Percentiles rank a stretch among this genome's conserved stretches.
Conservation (phyloP, 2,888 invertebrate genomes). For the Pinctada fucata region DNA sequence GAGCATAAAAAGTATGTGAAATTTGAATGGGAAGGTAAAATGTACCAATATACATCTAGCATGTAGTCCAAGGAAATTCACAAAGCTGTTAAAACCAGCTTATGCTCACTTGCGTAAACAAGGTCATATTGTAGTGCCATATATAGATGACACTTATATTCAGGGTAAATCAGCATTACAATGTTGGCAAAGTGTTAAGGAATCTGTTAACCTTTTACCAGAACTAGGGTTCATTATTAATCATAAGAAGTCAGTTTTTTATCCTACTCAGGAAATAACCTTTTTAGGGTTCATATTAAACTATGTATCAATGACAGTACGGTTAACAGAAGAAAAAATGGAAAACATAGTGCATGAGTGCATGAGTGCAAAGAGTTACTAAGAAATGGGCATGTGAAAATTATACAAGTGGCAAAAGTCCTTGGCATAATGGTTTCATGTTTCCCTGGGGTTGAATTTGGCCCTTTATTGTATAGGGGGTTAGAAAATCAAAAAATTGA, state of each 20-base stretch:
- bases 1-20: constrained; percentile 34
- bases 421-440: constrained; percentile 6
- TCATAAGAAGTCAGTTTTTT: constrained; percentile 35
- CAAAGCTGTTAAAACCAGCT: constrained; percentile 37
- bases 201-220: constrained; percentile 19
- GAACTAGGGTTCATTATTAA: constrained; percentile 39
- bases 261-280: constrained; percentile 33
- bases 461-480: constrained; percentile 10
- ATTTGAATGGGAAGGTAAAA: constrained; percentile 38
- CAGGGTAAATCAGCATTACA: not conserved
- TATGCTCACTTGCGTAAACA: constrained; percentile 31
- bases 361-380: constrained; percentile 5
- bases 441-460: constrained; percentile 8
- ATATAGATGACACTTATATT: constrained; percentile 42
- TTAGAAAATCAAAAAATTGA: constrained; percentile 22
- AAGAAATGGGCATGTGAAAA: not conserved
- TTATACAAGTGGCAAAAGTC: constrained; percentile 8
- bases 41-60: constrained; percentile 29
- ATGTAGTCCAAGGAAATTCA: constrained; percentile 25
- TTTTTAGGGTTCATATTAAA: constrained; percentile 37
- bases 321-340: constrained; percentile 22
- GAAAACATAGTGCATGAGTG: not conserved
- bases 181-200: constrained; percentile 11
- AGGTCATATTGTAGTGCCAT: constrained; percentile 26
- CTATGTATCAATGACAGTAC: constrained; percentile 39